Conservation (phyloP, 37 sponge, comb jelly and placozoan genomes). For the Bolinopsis microptera region DNA sequence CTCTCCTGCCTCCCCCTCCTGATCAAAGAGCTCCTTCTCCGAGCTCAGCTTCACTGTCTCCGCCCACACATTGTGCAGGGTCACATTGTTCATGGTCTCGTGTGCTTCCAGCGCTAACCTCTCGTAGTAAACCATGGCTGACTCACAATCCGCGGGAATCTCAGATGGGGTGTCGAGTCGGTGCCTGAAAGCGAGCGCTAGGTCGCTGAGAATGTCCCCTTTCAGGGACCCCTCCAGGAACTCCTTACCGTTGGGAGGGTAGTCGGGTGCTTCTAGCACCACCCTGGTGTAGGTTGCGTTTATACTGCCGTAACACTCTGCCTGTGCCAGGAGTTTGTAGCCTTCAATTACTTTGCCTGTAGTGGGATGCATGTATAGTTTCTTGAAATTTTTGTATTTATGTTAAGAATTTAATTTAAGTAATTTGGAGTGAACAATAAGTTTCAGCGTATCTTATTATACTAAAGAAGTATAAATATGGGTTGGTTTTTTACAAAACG, state of each 20-base stretch:
- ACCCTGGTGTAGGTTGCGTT: background rate
- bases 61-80: slow-evolving; percentile 62
- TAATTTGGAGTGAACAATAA: too few relatives aligned
- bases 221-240: background rate
- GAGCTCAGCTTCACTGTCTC: slow-evolving; percentile 38
- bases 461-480: too few relatives aligned
- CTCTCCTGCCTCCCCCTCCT: slow-evolving; percentile 58
- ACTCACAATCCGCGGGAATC: slow-evolving; percentile 50
- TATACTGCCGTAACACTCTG: slow-evolving; percentile 37
- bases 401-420: too few relatives aligned
- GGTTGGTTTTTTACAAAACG: too few relatives aligned
- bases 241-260: background rate
- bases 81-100: slow-evolving; percentile 36
- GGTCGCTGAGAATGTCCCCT: slow-evolving; percentile 7
- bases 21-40: slow-evolving; percentile 61
- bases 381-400: too few relatives aligned
- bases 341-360: slow-evolving; percentile 49
- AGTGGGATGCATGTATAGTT: too few relatives aligned
- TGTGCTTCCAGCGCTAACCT: slow-evolving; percentile 53
- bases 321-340: slow-evolving; percentile 19
- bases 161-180: slow-evolving; percentile 1
- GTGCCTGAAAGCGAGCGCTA: slow-evolving; percentile 48
- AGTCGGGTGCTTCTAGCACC: slow-evolving; percentile 32
- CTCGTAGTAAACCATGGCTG: slow-evolving; percentile 60
- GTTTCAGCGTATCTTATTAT: too few relatives aligned